Conservation (phyloP, 2,113 vertebrate genomes). For the Perca schrenkii region DNA sequence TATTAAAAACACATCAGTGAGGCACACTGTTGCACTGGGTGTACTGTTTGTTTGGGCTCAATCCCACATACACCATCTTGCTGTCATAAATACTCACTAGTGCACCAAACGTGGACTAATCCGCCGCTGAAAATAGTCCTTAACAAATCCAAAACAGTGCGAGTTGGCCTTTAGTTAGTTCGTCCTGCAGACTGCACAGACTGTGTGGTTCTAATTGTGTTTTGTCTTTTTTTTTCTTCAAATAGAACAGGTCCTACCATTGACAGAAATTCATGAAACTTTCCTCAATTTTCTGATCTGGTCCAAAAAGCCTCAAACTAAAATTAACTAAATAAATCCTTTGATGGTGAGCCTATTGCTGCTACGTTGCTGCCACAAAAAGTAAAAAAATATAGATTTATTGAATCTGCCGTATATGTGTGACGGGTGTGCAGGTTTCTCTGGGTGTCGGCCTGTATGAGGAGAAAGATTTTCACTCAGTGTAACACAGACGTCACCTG, state of each 20-base stretch:
- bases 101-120: neutral
- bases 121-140: conserved; percentile 23
- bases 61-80: neutral
- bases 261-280: neutral
- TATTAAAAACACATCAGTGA: conserved; percentile 15
- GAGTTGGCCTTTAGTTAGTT: neutral
- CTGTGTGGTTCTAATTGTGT: neutral
- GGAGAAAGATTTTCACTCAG: neutral
- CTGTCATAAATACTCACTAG: conserved; percentile 12
- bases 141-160: neutral
- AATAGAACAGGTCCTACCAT: neutral
- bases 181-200: neutral
- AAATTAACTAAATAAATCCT: neutral
- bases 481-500: neutral
- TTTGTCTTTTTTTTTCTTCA: neutral
- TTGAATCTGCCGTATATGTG: neutral
- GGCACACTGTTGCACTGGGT: neutral
- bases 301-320: conserved; percentile 5
- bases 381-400: neutral
- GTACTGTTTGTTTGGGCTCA: conserved; percentile 1
- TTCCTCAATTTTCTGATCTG: neutral
- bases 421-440: neutral
- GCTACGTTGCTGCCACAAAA: neutral
- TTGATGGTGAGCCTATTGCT: neutral
- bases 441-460: neutral